Evolutionary conservation across 2,888 invertebrate species (phyloP).

Genomic region (Oegoconia quadripuncta): DNA sequence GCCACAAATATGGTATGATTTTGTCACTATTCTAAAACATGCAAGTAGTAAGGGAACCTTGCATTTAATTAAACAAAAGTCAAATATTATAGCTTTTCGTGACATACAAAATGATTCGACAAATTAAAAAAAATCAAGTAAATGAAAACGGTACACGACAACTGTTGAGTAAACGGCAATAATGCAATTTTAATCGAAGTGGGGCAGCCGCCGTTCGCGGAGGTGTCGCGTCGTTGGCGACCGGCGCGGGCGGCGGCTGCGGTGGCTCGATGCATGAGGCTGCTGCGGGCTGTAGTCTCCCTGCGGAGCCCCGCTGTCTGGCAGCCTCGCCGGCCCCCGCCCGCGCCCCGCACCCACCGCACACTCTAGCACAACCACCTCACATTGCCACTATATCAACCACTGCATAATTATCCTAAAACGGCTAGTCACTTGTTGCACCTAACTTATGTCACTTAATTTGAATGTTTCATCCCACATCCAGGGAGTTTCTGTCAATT

Average conservation of each 20-base stretch:
- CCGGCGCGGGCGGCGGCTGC: conserved; percentile 52
- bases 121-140: background rate
- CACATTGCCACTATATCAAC: conserved; percentile 58
- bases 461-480: too few species aligned
- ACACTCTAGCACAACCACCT: conserved; percentile 58
- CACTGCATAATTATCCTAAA: conserved; percentile 35
- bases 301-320: conserved; percentile 79
- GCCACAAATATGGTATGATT: too few species aligned
- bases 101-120: too few species aligned
- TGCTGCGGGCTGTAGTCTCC: conserved; percentile 65
- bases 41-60: too few species aligned
- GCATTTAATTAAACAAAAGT: too few species aligned
- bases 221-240: conserved; percentile 55
- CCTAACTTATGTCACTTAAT: conserved; percentile 24
- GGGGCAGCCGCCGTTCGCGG: conserved; percentile 46
- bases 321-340: conserved; percentile 51
- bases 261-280: conserved; percentile 55
- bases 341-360: conserved; percentile 20
- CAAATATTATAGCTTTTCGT: too few species aligned
- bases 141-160: background rate
- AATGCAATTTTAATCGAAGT: conserved; percentile 56
- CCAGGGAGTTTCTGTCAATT: too few species aligned
- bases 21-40: too few species aligned
- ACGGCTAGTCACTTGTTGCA: conserved; percentile 46
- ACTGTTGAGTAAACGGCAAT: conserved; percentile 7